phyloP scores from a whole-genome alignment of 2,797 vertebrate species.

The Aulostomus chinensis region DNA sequence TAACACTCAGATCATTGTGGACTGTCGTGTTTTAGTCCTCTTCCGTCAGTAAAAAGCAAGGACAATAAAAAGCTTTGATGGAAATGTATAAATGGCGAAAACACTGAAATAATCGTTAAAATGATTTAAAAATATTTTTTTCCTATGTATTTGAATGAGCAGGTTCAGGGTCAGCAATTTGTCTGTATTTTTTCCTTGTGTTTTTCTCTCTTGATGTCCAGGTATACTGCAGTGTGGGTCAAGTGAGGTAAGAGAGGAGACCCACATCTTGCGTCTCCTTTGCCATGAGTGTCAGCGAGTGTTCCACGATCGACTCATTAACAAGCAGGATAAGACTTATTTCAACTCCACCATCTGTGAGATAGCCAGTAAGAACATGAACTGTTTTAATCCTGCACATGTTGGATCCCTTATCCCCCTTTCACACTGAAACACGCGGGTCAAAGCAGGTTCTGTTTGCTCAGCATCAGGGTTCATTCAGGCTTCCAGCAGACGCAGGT shows the following conservation, averaged over 20 bases:
- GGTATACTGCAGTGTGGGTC: slow-evolving; percentile 85
- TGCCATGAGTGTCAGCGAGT: slow-evolving; percentile 88
- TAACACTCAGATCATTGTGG: too few relatives aligned
- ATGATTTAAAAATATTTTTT: too few relatives aligned
- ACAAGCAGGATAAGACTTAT: slow-evolving; percentile 85
- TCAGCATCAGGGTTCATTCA: too few relatives aligned
- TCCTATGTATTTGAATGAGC: neutral
- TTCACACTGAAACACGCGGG: too few relatives aligned
- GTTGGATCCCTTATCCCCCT: too few relatives aligned
- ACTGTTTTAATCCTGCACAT: accelerated
- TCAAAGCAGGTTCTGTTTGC: too few relatives aligned
- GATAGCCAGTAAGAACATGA: slow-evolving; percentile 81
- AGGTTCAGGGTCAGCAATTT: neutral
- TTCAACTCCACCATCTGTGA: slow-evolving; percentile 85
- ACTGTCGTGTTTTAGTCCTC: too few relatives aligned
- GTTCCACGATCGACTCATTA: slow-evolving; percentile 87
- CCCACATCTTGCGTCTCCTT: slow-evolving; percentile 86
- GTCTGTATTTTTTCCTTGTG: neutral
- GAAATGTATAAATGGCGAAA: too few relatives aligned
- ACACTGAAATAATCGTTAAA: too few relatives aligned
- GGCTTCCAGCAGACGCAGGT: too few relatives aligned
- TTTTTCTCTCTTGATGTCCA: slow-evolving; percentile 31
- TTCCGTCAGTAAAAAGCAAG: too few relatives aligned
- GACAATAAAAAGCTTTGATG: too few relatives aligned
- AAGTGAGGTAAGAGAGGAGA: slow-evolving; percentile 79